These are phyloP conservation scores for Chelonus insularis DNA, from an alignment of 1,140 invertebrate species.

Conservation along the genomic window DNA sequence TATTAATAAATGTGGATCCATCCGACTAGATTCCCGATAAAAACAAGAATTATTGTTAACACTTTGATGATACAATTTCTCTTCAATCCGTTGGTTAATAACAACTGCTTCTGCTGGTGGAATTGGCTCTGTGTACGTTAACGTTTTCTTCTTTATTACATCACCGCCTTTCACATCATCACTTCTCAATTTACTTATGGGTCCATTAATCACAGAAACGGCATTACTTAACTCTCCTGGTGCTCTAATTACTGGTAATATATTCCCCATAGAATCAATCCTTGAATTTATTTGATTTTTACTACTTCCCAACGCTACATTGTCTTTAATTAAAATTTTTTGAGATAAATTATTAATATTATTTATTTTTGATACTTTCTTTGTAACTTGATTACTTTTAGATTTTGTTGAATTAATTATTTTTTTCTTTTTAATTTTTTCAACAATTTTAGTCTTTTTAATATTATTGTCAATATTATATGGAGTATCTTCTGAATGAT, in stretches of 20 bases:
- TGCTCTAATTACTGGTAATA: slow-evolving; percentile 49
- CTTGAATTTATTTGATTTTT: slow-evolving; percentile 48
- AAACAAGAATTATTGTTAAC: slow-evolving; percentile 34
- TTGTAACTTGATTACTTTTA: too few relatives aligned
- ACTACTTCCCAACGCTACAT: too few relatives aligned
- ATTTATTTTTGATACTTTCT: too few relatives aligned
- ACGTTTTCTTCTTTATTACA: slow-evolving; percentile 41
- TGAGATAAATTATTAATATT: too few relatives aligned
- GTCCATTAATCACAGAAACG: slow-evolving; percentile 54
- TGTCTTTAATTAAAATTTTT: too few relatives aligned
- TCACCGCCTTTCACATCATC: slow-evolving; percentile 28
- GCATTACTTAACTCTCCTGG: slow-evolving; percentile 53
- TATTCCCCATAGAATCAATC: slow-evolving; percentile 48
- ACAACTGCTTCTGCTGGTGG: slow-evolving; percentile 49
- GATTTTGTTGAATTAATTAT: too few relatives aligned
- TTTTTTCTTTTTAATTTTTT: slow-evolving; percentile 18
- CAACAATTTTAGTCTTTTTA: slow-evolving; percentile 17
- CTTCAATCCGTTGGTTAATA: slow-evolving; percentile 55
- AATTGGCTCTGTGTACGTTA: slow-evolving; percentile 51
- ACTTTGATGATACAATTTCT: slow-evolving; percentile 50
- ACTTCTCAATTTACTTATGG: slow-evolving; percentile 40
- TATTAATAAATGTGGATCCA: neutral
- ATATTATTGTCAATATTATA: slow-evolving; percentile 28
- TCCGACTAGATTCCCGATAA: slow-evolving; percentile 37
- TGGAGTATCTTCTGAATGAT: slow-evolving; percentile 46